These are phyloP conservation scores for Halcyon leucocephala DNA, from an alignment of 2,797 vertebrate genomes.

Conservation along the genomic window DNA sequence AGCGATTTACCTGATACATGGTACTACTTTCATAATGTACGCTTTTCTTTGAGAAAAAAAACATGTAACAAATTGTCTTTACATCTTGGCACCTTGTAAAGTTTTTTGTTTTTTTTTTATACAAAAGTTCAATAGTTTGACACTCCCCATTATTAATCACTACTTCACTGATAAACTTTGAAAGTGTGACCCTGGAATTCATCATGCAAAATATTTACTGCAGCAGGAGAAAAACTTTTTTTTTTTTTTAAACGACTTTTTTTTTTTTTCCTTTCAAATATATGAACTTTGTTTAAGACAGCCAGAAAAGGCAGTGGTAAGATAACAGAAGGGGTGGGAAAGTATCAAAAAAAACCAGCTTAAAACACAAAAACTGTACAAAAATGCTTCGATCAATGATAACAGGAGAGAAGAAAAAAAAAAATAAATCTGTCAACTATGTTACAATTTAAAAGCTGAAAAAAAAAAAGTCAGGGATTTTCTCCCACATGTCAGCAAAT, in stretches of 20 bases:
- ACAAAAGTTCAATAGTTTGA: conserved; percentile 91
- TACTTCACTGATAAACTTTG: conserved; percentile 87
- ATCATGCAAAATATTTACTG: conserved; percentile 94
- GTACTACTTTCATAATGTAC: conserved; percentile 79
- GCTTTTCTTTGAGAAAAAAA: conserved; percentile 81
- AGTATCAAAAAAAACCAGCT: conserved; percentile 88
- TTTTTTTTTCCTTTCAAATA: conserved; percentile 80
- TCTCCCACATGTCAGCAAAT: conserved; percentile 87
- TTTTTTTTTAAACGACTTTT: conserved; percentile 76
- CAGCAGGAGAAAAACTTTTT: conserved; percentile 83
- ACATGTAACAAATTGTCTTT: conserved; percentile 91
- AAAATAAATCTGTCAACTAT: conserved; percentile 88
- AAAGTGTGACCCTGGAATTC: conserved; percentile 89
- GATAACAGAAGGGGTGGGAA: conserved; percentile 85
- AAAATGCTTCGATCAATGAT: conserved; percentile 90
- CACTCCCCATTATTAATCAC: conserved; percentile 91
- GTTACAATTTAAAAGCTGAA: conserved; percentile 92
- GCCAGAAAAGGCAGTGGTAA: conserved; percentile 89
- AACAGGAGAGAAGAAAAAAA: conserved; percentile 85
- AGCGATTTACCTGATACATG: conserved; percentile 79
- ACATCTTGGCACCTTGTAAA: conserved; percentile 97
- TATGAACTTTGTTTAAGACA: conserved; percentile 84
- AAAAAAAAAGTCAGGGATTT: conserved; percentile 83
- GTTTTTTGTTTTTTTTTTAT: conserved; percentile 82
- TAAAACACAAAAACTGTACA: conserved; percentile 89